A percentile compares a stretch with the other conserved stretches of the same genome.
phyloP scores from a whole-genome alignment of 2,113 vertebrate genomes.

The Bucco capensis region DNA sequence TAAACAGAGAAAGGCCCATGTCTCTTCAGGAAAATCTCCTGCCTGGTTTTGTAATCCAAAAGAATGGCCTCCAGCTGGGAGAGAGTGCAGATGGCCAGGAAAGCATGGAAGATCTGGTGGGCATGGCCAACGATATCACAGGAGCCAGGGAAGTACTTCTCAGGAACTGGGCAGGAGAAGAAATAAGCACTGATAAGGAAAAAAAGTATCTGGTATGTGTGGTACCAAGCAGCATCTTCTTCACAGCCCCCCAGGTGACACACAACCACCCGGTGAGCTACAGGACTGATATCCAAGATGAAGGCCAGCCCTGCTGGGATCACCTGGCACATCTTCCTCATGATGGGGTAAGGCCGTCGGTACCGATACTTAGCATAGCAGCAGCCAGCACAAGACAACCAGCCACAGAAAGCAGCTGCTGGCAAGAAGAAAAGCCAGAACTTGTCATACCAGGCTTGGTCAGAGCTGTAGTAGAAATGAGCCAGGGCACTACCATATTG shows the following conservation, averaged over 20 bases:
- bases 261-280: slow-evolving; percentile 80
- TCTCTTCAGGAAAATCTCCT: slow-evolving; percentile 72
- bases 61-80: slow-evolving; percentile 90
- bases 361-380: slow-evolving; percentile 89
- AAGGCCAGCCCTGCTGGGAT: slow-evolving; percentile 85
- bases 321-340: slow-evolving; percentile 88
- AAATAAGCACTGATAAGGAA: slow-evolving; percentile 86
- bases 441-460: slow-evolving; percentile 82
- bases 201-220: slow-evolving; percentile 84
- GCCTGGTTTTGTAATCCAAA: slow-evolving; percentile 80
- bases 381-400: slow-evolving; percentile 87
- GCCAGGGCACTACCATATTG: slow-evolving; percentile 89
- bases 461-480: slow-evolving; percentile 88
- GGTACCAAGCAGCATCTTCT: slow-evolving; percentile 82
- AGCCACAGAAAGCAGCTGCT: slow-evolving; percentile 81
- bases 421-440: slow-evolving; percentile 84
- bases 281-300: slow-evolving; percentile 86
- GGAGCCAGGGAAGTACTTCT: slow-evolving; percentile 86
- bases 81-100: slow-evolving; percentile 85
- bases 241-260: slow-evolving; percentile 77
- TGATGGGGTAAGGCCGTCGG: slow-evolving; percentile 84
- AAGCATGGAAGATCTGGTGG: slow-evolving; percentile 91
- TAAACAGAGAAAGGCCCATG: slow-evolving; percentile 76
- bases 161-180: slow-evolving; percentile 89
- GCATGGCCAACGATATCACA: slow-evolving; percentile 90